Evolutionary conservation across 2,113 vertebrate species (phyloP).

Genomic region (Notothenia coriiceps): DNA sequence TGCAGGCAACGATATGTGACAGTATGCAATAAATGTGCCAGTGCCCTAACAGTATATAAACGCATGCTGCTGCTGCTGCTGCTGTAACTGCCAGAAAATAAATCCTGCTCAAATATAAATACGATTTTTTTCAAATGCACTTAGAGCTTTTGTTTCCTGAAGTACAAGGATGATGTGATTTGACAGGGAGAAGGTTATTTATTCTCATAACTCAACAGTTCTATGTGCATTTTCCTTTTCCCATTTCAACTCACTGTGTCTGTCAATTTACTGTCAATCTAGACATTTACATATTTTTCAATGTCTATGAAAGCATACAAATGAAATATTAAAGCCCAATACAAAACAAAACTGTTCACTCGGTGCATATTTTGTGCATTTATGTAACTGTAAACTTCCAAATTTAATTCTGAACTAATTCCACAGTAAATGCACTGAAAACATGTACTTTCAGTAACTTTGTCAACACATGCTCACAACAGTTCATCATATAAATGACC

Average conservation of each 20-base stretch:
- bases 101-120: background rate
- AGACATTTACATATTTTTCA: background rate
- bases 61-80: constrained; percentile 7
- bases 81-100: background rate
- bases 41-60: constrained; percentile 39
- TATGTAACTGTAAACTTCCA: too few species aligned
- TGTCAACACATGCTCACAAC: too few species aligned
- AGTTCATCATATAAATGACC: too few species aligned
- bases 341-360: too few species aligned
- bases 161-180: background rate
- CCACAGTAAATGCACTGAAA: too few species aligned
- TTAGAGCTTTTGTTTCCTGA: background rate
- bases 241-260: background rate
- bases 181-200: background rate
- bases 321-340: background rate
- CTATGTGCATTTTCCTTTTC: background rate
- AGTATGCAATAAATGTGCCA: constrained; percentile 42
- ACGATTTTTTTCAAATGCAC: background rate
- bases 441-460: too few species aligned
- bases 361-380: too few species aligned
- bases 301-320: background rate
- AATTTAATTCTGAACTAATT: too few species aligned
- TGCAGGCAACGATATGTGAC: constrained; percentile 44
- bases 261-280: background rate
- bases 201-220: background rate